Evolutionary conservation across 30 jellyfish, hydroid and myxozoan genomes (phyloP).

Genomic region (Aurelia sp.): DNA sequence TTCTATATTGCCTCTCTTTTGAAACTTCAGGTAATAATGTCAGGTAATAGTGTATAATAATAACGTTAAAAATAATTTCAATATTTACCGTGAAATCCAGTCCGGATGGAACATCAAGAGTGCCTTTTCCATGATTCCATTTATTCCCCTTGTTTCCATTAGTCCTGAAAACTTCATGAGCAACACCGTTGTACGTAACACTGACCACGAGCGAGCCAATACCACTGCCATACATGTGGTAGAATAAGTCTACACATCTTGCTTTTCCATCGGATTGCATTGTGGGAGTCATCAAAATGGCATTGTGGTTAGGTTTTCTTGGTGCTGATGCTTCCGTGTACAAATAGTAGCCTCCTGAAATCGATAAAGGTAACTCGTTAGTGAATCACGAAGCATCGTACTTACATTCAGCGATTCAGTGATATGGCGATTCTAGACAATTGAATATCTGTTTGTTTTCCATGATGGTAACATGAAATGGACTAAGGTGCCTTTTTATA

Average conservation of each 20-base stretch:
- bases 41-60: too few relatives aligned
- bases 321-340: conserved; percentile 52
- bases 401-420: too few relatives aligned
- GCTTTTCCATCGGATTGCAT: conserved; percentile 50
- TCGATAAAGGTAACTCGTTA: neutral
- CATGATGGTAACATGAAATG: too few relatives aligned
- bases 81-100: conserved; percentile 27
- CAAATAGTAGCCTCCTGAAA: conserved; percentile 42
- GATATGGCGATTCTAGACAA: too few relatives aligned
- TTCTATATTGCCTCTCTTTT: too few relatives aligned
- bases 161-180: conserved; percentile 1
- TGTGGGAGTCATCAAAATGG: conserved; percentile 15
- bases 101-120: conserved; percentile 36
- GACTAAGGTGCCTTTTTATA: too few relatives aligned
- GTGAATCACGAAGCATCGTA: too few relatives aligned
- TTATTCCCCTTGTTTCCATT: conserved; percentile 27
- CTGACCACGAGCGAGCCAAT: conserved; percentile 35
- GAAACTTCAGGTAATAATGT: too few relatives aligned
- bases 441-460: too few relatives aligned
- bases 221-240: conserved; percentile 65
- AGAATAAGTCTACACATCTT: conserved; percentile 52
- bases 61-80: too few relatives aligned
- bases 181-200: conserved; percentile 5
- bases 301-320: conserved; percentile 43
- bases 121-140: conserved; percentile 25